Evolutionary conservation across 2,797 vertebrate genomes (phyloP), one percentile per base, ranked within the genome.

Genomic region (Artibeus lituratus): DNA sequence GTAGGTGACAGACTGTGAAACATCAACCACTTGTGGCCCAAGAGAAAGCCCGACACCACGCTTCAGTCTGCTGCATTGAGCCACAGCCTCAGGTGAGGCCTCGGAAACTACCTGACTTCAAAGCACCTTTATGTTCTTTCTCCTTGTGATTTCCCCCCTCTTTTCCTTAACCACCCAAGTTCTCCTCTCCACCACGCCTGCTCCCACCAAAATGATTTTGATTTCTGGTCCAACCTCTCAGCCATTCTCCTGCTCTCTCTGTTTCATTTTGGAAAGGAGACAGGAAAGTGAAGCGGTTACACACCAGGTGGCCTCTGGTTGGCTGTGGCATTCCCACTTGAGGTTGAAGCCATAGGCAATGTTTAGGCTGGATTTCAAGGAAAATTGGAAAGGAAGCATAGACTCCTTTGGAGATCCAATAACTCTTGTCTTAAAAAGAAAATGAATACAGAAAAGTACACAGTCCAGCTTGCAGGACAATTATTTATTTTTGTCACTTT

Each of bases 401-500:
- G 82, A 35, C 35, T 47, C 39, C 55, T 65, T 62, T 15, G 49
- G 47, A 77, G 74, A 39, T 59, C 62, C 32, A 86, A 37, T 10
- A 81, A 73, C 7, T 47, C 70, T 84, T n/a, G 1, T 90, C 87
- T 84, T n/a, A n/a, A n/a, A 29, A 26, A 77, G 85, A 93, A 91
- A 82, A 81, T 65, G 10, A 22, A 42, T 18, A 77, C 35, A 73
- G 72, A 49, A 53, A 93, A 39, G n/a, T 53, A 55, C 37, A 16
- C 0, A 72, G 80, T 49, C 67, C 42, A 44, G 87, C 57, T n/a
- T 47, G 77, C 57, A 77, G 57, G 65, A 72, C 37, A 44, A 62
- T 35, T 89, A 39, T 55, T 91, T 91, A 80, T 87, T 91, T 90
- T 80, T 77, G 70, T 89, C 87, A 93, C 85, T 95, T 87, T 82